phyloP scores from a whole-genome alignment of 1,140 invertebrate species.

The Drosophila micromelanica region DNA sequence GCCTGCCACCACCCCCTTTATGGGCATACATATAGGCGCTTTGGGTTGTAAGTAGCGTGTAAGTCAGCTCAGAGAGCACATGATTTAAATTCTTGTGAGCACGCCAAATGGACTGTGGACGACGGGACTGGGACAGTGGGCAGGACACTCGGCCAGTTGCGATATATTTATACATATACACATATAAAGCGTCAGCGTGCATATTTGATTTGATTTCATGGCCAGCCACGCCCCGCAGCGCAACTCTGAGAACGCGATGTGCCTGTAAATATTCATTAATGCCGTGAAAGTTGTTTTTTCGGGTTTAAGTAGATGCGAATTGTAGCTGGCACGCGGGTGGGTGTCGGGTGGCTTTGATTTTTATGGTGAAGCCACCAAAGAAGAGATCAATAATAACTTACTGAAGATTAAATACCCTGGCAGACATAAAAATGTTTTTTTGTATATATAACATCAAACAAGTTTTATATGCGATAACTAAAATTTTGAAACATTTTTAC shows the following conservation, averaged over 20 bases:
- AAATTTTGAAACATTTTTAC: too few relatives aligned
- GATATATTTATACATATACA: conserved; percentile 35
- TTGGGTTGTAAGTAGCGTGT: conserved; percentile 80
- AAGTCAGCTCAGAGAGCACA: conserved; percentile 58
- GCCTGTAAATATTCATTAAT: conserved; percentile 83
- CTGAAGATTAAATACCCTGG: too few relatives aligned
- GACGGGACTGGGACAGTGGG: conserved; percentile 19
- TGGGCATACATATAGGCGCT: conserved; percentile 74
- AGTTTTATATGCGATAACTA: too few relatives aligned
- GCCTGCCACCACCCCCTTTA: conserved; percentile 31
- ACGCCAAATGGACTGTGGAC: conserved; percentile 43
- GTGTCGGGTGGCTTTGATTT: conserved; percentile 67
- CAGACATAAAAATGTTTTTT: too few relatives aligned
- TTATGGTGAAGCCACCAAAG: conserved; percentile 50
- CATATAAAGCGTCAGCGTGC: conserved; percentile 65
- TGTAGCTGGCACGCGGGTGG: conserved; percentile 24
- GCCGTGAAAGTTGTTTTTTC: conserved; percentile 56
- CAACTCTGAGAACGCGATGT: conserved; percentile 64
- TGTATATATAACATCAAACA: too few relatives aligned
- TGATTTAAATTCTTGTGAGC: conserved; percentile 82
- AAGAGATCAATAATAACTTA: conserved; percentile 21
- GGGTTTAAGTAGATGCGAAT: conserved; percentile 54
- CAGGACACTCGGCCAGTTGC: conserved; percentile 11
- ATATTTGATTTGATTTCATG: conserved; percentile 83
- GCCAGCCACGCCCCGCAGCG: conserved; percentile 31